Conservation (phyloP, 2,888 invertebrate species). For the Thereva unica region DNA sequence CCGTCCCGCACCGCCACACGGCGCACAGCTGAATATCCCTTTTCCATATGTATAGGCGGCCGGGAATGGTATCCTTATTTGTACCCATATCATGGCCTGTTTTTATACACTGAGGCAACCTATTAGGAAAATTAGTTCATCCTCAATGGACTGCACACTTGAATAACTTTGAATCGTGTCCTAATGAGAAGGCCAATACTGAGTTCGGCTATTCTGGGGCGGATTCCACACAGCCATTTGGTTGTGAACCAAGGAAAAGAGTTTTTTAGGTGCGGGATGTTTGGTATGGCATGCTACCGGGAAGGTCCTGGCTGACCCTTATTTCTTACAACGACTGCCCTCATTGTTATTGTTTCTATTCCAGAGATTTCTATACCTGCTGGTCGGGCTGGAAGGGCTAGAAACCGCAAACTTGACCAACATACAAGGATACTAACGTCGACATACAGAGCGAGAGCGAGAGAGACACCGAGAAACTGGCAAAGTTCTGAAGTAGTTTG, state of each 20-base stretch:
- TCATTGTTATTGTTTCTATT: constrained; percentile 27
- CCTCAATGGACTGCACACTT: constrained; percentile 34
- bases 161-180: constrained; percentile 35
- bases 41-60: neutral
- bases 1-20: neutral
- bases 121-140: constrained; percentile 30
- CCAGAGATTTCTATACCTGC: constrained; percentile 14
- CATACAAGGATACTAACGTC: neutral
- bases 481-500: constrained; percentile 29
- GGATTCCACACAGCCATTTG: constrained; percentile 13
- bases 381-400: neutral
- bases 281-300: neutral
- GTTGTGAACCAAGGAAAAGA: constrained; percentile 14
- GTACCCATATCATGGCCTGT: constrained; percentile 19
- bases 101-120: constrained; percentile 9
- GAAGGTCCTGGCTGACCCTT: constrained; percentile 8
- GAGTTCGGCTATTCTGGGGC: constrained; percentile 14
- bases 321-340: constrained; percentile 9
- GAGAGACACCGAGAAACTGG: neutral
- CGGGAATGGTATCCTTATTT: constrained; percentile 16
- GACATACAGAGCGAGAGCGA: too few relatives aligned
- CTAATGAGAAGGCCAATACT: constrained; percentile 26
- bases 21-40: neutral
- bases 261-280: constrained; percentile 5
- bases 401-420: constrained; percentile 20